Base-by-base conservation (phyloP, 2,113 vertebrate genomes). In the Hippoglossus stenolepis region DNA sequence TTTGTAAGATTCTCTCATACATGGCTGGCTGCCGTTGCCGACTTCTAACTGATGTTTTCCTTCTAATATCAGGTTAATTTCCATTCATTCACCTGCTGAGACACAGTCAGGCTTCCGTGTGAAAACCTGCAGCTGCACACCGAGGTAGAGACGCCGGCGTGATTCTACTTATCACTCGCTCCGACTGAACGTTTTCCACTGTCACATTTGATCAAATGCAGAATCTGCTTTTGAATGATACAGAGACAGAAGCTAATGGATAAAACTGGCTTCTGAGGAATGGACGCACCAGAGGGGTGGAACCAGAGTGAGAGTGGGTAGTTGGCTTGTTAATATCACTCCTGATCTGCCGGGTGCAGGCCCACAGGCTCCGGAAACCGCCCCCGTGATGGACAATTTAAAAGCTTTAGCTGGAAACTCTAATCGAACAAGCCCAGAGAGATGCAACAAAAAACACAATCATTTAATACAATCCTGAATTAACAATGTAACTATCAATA, bases 11-110 rank as follows among this genome's bases (percentile, higher is more conserved):
- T 68, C 51, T 77, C 56, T 72, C 58, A 26, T 58, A 45, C 21
- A 56, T 15, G 24, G 45, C 62, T 15, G 24, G 45, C 62, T 82
- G 64, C 61, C 57, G 64, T 75, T 79, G 40, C 60, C 38, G 49
- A 60, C 68, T 17, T 20, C 12, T 11, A 60, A 70, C 82, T 49
- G 28, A 53, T 21, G 51, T 69, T 43, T 61, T 43, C 49, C 61
- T 35, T 79, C 31, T 45, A 77, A 54, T 28, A 47, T 47, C 17
- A 45, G 23, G 21, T 26, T 68, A 5, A 77, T 77, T 77, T 43
- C 38, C n/a, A 73, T 35, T 70, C 8, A 58, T 61, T 11, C 20
- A n/a, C n/a, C 51, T 53, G 51, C 51, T 9, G 51, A 53, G 20
- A 18, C 51, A n/a, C 6, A 18, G 45, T 17, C 45, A 17, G 10